phyloP scores from a whole-genome alignment of 2,113 vertebrate genomes.

The Apodemus speciosus region DNA sequence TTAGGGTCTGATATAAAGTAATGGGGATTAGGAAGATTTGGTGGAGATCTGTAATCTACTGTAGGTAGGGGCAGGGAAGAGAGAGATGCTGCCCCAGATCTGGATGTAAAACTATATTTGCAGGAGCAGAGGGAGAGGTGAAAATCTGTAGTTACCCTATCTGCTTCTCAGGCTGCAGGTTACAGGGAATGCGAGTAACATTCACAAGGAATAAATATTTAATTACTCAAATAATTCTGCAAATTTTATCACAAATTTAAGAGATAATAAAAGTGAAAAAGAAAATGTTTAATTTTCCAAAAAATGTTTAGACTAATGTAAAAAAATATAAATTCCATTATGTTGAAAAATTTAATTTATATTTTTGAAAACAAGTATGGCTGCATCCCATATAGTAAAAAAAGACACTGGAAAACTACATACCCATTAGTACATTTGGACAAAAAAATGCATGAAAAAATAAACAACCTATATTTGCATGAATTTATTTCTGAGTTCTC shows the following conservation, averaged over 20 bases:
- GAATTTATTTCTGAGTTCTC: neutral
- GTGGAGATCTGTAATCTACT: neutral
- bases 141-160: neutral
- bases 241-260: neutral
- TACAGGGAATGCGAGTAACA: neutral
- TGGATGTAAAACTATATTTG: neutral
- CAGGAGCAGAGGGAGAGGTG: neutral
- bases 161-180: neutral
- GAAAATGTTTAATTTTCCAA: neutral
- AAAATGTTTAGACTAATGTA: neutral
- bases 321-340: neutral
- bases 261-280: neutral
- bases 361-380: neutral
- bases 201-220: neutral
- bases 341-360: neutral
- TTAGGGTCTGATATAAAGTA: neutral
- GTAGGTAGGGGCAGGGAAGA: neutral
- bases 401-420: neutral
- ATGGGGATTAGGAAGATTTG: neutral
- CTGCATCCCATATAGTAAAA: neutral
- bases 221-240: neutral
- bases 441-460: neutral
- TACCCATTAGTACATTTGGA: neutral
- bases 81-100: neutral
- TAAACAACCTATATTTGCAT: neutral